Percentiles rank a stretch among this genome's conserved stretches.
phyloP scores from a whole-genome alignment of 2,888 invertebrate species.

The Neoitamus cyanurus region DNA sequence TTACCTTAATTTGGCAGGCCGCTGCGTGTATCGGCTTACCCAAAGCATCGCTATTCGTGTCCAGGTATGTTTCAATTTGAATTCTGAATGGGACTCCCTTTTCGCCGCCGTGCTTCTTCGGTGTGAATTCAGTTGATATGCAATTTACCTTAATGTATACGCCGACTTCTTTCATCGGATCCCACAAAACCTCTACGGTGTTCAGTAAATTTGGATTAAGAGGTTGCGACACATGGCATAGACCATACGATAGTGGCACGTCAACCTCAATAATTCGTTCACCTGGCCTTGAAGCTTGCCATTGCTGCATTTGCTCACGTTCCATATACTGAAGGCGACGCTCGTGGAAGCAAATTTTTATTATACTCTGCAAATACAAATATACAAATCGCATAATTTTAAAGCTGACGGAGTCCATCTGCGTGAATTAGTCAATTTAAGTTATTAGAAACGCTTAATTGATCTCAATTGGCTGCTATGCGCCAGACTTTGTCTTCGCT shows the following conservation, averaged over 20 bases:
- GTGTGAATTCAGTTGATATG: slow-evolving; percentile 97
- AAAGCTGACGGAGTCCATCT: neutral
- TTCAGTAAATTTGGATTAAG: slow-evolving; percentile 75
- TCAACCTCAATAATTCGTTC: slow-evolving; percentile 94
- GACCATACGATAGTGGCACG: slow-evolving; percentile 92
- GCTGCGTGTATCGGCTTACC: slow-evolving; percentile 85
- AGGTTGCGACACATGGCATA: slow-evolving; percentile 84
- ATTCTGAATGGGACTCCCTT: slow-evolving; percentile 97
- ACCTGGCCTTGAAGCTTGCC: slow-evolving; percentile 90
- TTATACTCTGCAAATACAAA: slow-evolving; percentile 73
- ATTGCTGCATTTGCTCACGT: slow-evolving; percentile 90
- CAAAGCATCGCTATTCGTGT: slow-evolving; percentile 56
- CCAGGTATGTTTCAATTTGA: slow-evolving; percentile 86
- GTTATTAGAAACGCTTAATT: slow-evolving; percentile 13
- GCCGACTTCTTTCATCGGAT: slow-evolving; percentile 95
- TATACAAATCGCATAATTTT: slow-evolving; percentile 1
- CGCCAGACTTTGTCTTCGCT: neutral
- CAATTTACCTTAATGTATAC: slow-evolving; percentile 96
- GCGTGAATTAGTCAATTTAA: slow-evolving; percentile 19
- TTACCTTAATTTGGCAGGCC: slow-evolving; percentile 95
- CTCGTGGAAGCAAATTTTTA: slow-evolving; percentile 96
- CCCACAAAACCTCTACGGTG: slow-evolving; percentile 91
- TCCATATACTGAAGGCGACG: slow-evolving; percentile 95
- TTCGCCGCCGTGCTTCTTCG: slow-evolving; percentile 97
- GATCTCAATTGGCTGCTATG: slow-evolving; percentile 10